These are phyloP conservation scores for Melanostigma gelatinosum DNA, from an alignment of 2,113 vertebrate species.

Conservation along the genomic window DNA sequence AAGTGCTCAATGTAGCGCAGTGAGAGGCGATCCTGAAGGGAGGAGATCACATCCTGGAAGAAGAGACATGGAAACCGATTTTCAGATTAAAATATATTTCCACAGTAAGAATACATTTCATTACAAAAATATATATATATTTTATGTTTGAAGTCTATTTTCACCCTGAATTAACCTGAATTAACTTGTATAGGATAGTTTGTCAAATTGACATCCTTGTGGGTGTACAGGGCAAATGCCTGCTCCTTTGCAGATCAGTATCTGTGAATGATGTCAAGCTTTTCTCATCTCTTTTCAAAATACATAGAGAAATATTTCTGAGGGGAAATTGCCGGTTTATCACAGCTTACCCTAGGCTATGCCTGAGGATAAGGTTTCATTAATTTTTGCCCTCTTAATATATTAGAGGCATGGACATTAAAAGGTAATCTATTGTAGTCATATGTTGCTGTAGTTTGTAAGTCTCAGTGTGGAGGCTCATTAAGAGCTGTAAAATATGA, in stretches of 20 bases:
- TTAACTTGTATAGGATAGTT: constrained; percentile 32
- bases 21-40: constrained; percentile 97
- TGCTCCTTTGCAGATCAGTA: constrained; percentile 25
- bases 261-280: constrained; percentile 30
- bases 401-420: constrained; percentile 10
- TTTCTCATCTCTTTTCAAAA: constrained; percentile 37
- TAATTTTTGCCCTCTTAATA: constrained; percentile 15
- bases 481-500: constrained; percentile 30
- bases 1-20: constrained; percentile 97
- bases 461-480: constrained; percentile 16
- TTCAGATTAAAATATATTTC: constrained; percentile 27
- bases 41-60: constrained; percentile 94
- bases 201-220: constrained; percentile 36
- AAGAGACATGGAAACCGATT: constrained; percentile 35
- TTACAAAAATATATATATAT: constrained; percentile 6
- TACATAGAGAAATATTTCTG: constrained; percentile 13
- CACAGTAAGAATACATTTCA: constrained; percentile 18
- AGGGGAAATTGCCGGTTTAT: constrained; percentile 12
- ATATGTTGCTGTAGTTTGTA: constrained; percentile 19
- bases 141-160: constrained; percentile 37
- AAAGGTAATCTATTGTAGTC: constrained; percentile 2
- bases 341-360: constrained; percentile 19
- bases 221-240: constrained; percentile 25
- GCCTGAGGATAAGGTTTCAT: constrained; percentile 29
- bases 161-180: constrained; percentile 3